phyloP scores from a whole-genome alignment of 2,113 vertebrate genomes.

The Corydoras maculifer region DNA sequence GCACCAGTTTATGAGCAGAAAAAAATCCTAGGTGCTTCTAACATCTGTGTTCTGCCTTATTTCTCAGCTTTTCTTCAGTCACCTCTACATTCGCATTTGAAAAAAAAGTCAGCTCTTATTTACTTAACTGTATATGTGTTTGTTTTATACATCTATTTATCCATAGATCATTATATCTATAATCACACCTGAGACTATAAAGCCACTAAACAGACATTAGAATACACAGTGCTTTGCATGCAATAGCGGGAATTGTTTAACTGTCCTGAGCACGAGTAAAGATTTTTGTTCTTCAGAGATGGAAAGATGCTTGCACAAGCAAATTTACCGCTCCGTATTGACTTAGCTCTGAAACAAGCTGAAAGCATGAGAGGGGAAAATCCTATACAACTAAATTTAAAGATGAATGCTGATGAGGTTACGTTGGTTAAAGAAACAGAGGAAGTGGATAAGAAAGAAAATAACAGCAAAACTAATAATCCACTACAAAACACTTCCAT shows the following conservation, averaged over 20 bases:
- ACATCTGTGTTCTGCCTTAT: constrained; percentile 10
- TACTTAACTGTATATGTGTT: background rate
- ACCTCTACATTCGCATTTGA: background rate
- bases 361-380: constrained; percentile 39
- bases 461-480: background rate
- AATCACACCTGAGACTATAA: background rate
- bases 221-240: constrained; percentile 41
- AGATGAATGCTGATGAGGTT: constrained; percentile 43
- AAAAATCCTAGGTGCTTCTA: constrained; percentile 17
- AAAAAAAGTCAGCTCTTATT: constrained; percentile 7
- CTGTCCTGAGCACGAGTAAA: constrained; percentile 50
- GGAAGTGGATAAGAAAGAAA: background rate
- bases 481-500: constrained; percentile 8
- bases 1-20: constrained; percentile 20
- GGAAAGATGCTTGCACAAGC: constrained; percentile 52
- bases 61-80: background rate
- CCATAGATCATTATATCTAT: background rate
- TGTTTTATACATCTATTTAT: background rate
- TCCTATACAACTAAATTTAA: constrained; percentile 39
- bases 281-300: constrained; percentile 49
- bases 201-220: constrained; percentile 20
- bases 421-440: constrained; percentile 15
- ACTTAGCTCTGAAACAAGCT: constrained; percentile 47
- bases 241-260: constrained; percentile 52
- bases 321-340: constrained; percentile 50